These are phyloP conservation scores for Cephus rjabovi DNA, from an alignment of 2,888 invertebrate species.

Conservation along the genomic window DNA sequence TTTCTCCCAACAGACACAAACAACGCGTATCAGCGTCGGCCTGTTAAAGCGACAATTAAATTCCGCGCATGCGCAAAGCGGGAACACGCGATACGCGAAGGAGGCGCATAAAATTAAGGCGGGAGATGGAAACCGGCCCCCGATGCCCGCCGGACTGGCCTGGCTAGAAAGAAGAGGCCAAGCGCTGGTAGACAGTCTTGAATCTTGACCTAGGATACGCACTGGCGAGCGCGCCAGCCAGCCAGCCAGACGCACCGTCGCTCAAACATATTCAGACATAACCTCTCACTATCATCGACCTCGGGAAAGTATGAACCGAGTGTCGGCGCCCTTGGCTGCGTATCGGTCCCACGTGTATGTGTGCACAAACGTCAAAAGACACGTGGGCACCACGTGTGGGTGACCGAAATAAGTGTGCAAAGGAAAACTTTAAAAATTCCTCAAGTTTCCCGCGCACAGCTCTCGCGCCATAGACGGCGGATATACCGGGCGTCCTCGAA, in stretches of 20 bases:
- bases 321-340: background rate
- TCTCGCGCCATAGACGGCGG: too few species aligned
- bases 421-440: too few species aligned
- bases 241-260: constrained; percentile 1
- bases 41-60: too few species aligned
- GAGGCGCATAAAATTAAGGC: too few species aligned
- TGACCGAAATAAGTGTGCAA: too few species aligned
- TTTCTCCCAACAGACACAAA: too few species aligned
- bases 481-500: too few species aligned
- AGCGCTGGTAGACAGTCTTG: constrained; percentile 48
- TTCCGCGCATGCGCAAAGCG: too few species aligned
- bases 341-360: constrained; percentile 17
- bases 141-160: background rate
- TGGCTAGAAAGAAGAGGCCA: constrained; percentile 48
- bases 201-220: constrained; percentile 65
- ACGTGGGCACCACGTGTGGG: constrained; percentile 10
- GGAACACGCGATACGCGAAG: background rate
- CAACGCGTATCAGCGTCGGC: too few species aligned
- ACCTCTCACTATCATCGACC: background rate
- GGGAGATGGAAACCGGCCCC: too few species aligned
- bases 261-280: background rate
- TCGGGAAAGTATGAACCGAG: background rate
- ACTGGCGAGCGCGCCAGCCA: constrained; percentile 29
- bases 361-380: constrained; percentile 19
- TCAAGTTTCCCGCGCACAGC: too few species aligned